phyloP scores from a whole-genome alignment of 2,113 vertebrate genomes.

The Ranitomeya variabilis region DNA sequence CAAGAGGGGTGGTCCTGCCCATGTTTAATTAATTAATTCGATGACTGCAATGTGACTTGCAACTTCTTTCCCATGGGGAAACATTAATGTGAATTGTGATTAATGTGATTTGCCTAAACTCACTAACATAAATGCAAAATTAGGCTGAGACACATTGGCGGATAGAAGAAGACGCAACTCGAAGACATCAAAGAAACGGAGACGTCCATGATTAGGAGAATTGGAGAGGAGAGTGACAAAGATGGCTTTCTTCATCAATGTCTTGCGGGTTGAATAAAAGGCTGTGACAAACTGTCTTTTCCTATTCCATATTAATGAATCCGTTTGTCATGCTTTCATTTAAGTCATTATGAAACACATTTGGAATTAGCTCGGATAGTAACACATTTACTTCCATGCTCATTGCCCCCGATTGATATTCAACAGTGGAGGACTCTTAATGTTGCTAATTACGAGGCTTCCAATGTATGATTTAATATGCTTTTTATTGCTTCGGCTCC shows the following conservation, averaged over 20 bases:
- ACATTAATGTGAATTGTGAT: too few species aligned
- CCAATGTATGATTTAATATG: conserved; percentile 51
- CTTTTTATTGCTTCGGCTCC: conserved; percentile 36
- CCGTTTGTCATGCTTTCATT: conserved; percentile 53
- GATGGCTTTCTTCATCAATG: not conserved
- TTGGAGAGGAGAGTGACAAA: not conserved
- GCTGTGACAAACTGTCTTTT: conserved; percentile 16
- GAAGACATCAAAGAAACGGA: not conserved
- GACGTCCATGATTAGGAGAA: not conserved
- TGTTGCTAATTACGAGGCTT: conserved; percentile 52
- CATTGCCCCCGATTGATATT: conserved; percentile 51
- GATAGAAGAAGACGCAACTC: not conserved
- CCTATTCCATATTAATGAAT: conserved; percentile 42
- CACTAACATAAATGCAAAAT: not conserved
- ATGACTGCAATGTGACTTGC: too few species aligned
- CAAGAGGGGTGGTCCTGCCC: too few species aligned
- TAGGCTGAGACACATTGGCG: not conserved
- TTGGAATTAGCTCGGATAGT: conserved; percentile 45
- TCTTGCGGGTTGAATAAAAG: conserved; percentile 17
- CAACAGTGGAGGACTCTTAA: conserved; percentile 42
- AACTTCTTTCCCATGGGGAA: too few species aligned
- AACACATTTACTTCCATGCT: conserved; percentile 53
- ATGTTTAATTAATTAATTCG: too few species aligned
- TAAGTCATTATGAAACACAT: conserved; percentile 56
- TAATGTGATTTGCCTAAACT: not conserved